Evolutionary conservation across 2,113 vertebrate genomes (phyloP).

Genomic region (Anarrhichthys ocellatus): DNA sequence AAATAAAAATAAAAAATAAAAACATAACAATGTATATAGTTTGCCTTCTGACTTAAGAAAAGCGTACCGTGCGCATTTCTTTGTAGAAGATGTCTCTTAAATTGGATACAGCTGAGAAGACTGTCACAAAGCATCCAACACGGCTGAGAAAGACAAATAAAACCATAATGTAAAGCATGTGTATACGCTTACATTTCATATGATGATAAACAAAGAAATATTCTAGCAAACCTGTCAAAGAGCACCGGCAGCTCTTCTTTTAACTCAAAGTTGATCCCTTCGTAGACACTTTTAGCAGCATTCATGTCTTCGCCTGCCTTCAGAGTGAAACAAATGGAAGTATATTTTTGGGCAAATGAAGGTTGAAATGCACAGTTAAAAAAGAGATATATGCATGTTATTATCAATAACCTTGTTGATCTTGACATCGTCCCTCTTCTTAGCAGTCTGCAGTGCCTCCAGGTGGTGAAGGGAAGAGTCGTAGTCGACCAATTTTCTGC

Average conservation of each 20-base stretch:
- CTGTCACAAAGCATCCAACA: constrained; percentile 91
- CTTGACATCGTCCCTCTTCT: constrained; percentile 94
- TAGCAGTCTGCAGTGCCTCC: constrained; percentile 89
- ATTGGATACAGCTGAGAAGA: constrained; percentile 92
- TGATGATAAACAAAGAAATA: too few relatives aligned
- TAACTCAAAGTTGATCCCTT: constrained; percentile 90
- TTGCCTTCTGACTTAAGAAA: neutral
- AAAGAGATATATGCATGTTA: neutral
- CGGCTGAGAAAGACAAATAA: constrained; percentile 82
- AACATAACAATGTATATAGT: neutral
- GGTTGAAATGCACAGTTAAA: neutral
- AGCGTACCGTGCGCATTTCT: constrained; percentile 90
- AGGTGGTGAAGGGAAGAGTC: constrained; percentile 92
- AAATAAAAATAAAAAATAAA: neutral
- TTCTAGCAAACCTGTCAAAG: constrained; percentile 85
- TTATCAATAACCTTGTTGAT: constrained; percentile 85
- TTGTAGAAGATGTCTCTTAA: constrained; percentile 91
- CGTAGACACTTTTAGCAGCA: constrained; percentile 87
- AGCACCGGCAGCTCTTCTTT: constrained; percentile 90
- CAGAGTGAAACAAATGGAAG: neutral
- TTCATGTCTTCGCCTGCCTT: constrained; percentile 93
- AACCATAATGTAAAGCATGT: neutral
- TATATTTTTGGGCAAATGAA: neutral
- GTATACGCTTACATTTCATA: neutral
- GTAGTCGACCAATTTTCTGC: constrained; percentile 94